Percentiles rank a stretch among this genome's conserved stretches.
Conservation (phyloP, 2,888 invertebrate genomes). For the Laspeyria flexula region DNA sequence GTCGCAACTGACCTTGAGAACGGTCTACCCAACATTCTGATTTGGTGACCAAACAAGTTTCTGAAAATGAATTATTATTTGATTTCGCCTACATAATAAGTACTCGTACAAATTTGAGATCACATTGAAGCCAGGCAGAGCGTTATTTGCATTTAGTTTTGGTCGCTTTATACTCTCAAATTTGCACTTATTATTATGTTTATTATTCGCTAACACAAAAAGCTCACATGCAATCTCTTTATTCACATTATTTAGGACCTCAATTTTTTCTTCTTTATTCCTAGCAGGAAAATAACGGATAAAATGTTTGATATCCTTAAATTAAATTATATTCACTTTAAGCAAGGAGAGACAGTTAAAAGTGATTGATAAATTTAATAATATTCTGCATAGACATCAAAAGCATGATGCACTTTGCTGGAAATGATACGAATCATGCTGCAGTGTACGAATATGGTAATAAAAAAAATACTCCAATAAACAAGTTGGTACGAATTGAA, state of each 20-base stretch:
- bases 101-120: conserved; percentile 57
- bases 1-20: conserved; percentile 88
- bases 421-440: conserved; percentile 79
- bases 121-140: conserved; percentile 74
- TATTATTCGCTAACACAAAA: conserved; percentile 76
- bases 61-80: conserved; percentile 76
- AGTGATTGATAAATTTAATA: conserved; percentile 52
- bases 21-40: conserved; percentile 88
- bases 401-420: conserved; percentile 83
- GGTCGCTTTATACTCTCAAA: conserved; percentile 56
- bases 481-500: conserved; percentile 53
- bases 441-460: conserved; percentile 69
- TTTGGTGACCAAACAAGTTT: conserved; percentile 88
- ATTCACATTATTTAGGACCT: conserved; percentile 44
- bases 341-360: conserved; percentile 58
- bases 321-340: conserved; percentile 40
- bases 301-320: conserved; percentile 40
- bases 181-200: conserved; percentile 61
- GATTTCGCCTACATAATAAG: conserved; percentile 66
- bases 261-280: conserved; percentile 33
- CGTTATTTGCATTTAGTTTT: conserved; percentile 54
- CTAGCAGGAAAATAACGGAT: conserved; percentile 39
- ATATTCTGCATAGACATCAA: conserved; percentile 79
- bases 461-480: conserved; percentile 58
- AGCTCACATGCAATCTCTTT: conserved; percentile 79